Conservation (phyloP, 2,113 vertebrate genomes). For the Embiotoca jacksoni region DNA sequence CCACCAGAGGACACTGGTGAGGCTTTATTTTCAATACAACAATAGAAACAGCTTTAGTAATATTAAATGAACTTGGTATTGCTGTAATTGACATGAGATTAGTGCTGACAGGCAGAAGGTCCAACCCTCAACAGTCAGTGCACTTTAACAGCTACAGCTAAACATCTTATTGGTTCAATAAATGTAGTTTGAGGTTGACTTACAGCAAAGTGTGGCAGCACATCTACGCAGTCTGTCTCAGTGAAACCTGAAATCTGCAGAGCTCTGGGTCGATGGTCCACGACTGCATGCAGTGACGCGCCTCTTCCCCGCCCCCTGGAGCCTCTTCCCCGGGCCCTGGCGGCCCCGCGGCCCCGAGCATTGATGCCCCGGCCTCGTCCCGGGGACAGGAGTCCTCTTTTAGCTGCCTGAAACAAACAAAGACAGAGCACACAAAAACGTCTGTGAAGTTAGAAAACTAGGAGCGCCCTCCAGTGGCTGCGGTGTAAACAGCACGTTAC, state of each 20-base stretch:
- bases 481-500: not conserved
- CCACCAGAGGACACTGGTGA: constrained; percentile 42
- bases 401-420: constrained; percentile 88
- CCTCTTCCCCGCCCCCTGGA: constrained; percentile 89
- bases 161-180: too few species aligned
- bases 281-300: constrained; percentile 87
- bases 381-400: constrained; percentile 91
- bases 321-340: constrained; percentile 88
- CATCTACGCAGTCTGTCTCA: constrained; percentile 90
- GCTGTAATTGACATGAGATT: not conserved
- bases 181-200: constrained; percentile 67
- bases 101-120: not conserved
- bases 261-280: constrained; percentile 94
- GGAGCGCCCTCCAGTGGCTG: constrained; percentile 40
- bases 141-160: constrained; percentile 6
- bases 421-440: not conserved
- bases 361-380: constrained; percentile 89
- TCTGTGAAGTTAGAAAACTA: constrained; percentile 7
- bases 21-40: not conserved
- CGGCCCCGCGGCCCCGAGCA: constrained; percentile 86
- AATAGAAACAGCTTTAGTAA: too few species aligned
- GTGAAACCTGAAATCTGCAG: constrained; percentile 92
- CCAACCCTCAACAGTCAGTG: not conserved
- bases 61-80: not conserved
- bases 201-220: constrained; percentile 98